phyloP scores from a whole-genome alignment of 37 sponge, comb jelly and placozoan species.

The Corticium candelabrum region DNA sequence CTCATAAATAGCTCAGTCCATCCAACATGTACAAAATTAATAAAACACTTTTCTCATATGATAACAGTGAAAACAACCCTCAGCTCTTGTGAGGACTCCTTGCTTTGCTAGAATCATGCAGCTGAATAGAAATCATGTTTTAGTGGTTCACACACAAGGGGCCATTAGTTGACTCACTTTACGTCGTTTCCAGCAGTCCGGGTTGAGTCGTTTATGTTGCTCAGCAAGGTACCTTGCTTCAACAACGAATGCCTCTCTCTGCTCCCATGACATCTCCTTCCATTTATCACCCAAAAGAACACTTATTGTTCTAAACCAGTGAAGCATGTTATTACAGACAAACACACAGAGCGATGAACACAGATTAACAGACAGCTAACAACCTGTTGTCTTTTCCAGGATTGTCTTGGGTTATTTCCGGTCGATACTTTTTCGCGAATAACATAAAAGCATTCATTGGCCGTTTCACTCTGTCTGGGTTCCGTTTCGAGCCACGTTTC shows the following conservation, averaged over 20 bases:
- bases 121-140: too few species aligned
- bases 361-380: not conserved
- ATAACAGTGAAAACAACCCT: too few species aligned
- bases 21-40: too few species aligned
- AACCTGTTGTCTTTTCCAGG: not conserved
- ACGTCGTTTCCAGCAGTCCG: conserved; percentile 1
- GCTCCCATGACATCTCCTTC: not conserved
- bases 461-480: not conserved
- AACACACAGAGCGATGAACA: not conserved
- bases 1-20: too few species aligned
- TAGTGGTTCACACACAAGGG: too few species aligned
- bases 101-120: too few species aligned
- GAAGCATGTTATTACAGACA: too few species aligned
- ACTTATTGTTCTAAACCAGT: not conserved
- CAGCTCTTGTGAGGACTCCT: too few species aligned
- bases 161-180: not conserved
- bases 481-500: not conserved
- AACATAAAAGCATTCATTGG: not conserved
- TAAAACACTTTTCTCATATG: too few species aligned
- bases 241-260: not conserved
- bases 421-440: not conserved
- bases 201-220: not conserved
- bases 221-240: not conserved
- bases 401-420: conserved; percentile 3
- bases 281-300: not conserved